Percentiles rank a stretch among this genome's conserved stretches.
Evolutionary conservation across 2,888 invertebrate genomes (phyloP).

Genomic region (Achlya flavicornis): DNA sequence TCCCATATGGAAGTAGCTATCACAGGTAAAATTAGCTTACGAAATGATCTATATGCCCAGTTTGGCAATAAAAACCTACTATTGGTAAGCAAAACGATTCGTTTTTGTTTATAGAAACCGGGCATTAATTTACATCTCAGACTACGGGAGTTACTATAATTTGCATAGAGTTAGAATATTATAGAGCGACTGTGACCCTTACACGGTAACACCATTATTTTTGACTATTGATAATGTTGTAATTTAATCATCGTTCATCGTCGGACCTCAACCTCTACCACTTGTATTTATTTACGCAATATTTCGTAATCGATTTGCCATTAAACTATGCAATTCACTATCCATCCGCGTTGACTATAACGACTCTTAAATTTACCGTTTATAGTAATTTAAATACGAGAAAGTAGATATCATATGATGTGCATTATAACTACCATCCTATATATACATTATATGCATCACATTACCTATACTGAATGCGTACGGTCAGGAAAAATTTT

Average conservation of each 20-base stretch:
- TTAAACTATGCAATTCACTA: conserved; percentile 12
- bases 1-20: too few relatives aligned
- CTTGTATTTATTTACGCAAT: conserved; percentile 17
- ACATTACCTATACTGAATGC: neutral
- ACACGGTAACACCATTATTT: neutral
- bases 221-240: conserved; percentile 10
- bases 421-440: neutral
- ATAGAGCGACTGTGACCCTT: too few relatives aligned
- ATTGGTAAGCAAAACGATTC: too few relatives aligned
- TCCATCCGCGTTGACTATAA: conserved; percentile 4
- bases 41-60: too few relatives aligned
- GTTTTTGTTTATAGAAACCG: too few relatives aligned
- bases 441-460: neutral
- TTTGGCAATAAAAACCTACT: too few relatives aligned
- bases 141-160: too few relatives aligned
- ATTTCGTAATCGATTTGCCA: conserved; percentile 21
- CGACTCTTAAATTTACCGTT: conserved; percentile 1
- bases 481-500: neutral
- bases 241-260: conserved; percentile 8
- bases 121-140: too few relatives aligned
- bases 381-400: conserved; percentile 12
- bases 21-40: too few relatives aligned
- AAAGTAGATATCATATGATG: conserved; percentile 5
- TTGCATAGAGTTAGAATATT: too few relatives aligned
- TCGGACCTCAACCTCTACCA: neutral